A percentile compares a stretch with the other conserved stretches of the same genome.
phyloP scores from a whole-genome alignment of 2,113 vertebrate species.

The Sylvicapra grimmia region DNA sequence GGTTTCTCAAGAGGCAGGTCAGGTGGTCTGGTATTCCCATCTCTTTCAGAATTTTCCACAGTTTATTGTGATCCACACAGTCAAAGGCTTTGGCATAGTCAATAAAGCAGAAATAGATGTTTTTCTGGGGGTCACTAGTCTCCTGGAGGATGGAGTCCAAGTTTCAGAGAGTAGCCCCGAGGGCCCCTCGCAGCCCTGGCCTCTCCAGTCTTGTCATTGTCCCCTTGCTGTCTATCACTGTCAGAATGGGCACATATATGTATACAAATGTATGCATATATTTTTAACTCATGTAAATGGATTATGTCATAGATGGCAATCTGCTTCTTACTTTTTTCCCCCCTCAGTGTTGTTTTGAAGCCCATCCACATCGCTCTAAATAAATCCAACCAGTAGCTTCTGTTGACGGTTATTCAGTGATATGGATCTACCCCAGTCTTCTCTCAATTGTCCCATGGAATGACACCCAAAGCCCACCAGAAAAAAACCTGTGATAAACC shows the following conservation, averaged over 20 bases:
- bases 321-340: neutral
- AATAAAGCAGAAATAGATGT: too few relatives aligned
- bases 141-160: neutral
- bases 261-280: neutral
- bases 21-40: too few relatives aligned
- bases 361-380: fast-evolving
- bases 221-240: neutral
- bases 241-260: neutral
- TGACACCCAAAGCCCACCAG: fast-evolving
- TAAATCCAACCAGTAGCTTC: neutral
- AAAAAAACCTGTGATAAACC: neutral
- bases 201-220: neutral
- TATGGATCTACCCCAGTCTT: too few relatives aligned
- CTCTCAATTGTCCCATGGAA: neutral
- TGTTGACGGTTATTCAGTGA: fast-evolving
- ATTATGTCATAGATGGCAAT: neutral
- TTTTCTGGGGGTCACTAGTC: too few relatives aligned
- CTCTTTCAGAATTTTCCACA: too few relatives aligned
- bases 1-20: too few relatives aligned
- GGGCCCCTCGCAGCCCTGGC: fast-evolving
- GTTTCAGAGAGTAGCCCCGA: neutral
- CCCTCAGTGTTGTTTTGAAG: neutral
- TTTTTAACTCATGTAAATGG: neutral
- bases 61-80: too few relatives aligned
- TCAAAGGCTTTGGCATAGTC: too few relatives aligned